Percentiles rank a stretch among this genome's conserved stretches.
These are phyloP conservation scores for Fistularia tabacaria DNA, from an alignment of 2,797 vertebrate genomes.

Conservation along the genomic window DNA sequence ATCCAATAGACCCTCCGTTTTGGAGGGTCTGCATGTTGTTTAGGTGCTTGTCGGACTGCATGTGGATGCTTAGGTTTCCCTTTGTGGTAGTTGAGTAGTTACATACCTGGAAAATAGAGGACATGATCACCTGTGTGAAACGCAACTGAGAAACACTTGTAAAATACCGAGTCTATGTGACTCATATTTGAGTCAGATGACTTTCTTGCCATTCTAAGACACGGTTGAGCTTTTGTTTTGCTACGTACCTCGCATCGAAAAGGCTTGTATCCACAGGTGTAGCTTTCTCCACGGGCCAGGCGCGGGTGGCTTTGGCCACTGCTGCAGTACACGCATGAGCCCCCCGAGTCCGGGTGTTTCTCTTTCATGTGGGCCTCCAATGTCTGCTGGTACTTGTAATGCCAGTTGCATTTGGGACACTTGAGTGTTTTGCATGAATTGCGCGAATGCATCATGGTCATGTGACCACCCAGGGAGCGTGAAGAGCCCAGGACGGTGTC, in stretches of 20 bases:
- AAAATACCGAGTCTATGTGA: too few relatives aligned
- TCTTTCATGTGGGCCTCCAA: constrained; percentile 99
- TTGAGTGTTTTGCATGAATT: constrained; percentile 99
- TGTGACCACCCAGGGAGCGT: constrained; percentile 95
- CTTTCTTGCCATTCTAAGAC: too few relatives aligned
- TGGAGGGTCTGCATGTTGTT: constrained; percentile 99
- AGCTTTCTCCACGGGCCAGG: constrained; percentile 96
- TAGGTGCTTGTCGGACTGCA: constrained; percentile 99
- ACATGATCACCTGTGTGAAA: not conserved
- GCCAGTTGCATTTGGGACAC: constrained; percentile 99
- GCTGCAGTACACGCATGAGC: constrained; percentile 92
- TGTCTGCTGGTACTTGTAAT: constrained; percentile 99
- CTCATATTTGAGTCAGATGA: too few relatives aligned
- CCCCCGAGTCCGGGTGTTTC: constrained; percentile 96
- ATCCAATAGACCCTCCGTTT: constrained; percentile 85
- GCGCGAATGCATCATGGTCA: constrained; percentile 99
- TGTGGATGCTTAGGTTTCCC: constrained; percentile 99
- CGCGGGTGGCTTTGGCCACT: constrained; percentile 96
- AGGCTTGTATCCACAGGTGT: constrained; percentile 98
- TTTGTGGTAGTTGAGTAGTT: constrained; percentile 99
- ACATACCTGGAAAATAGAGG: constrained; percentile 76
- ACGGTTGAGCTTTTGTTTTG: too few relatives aligned
- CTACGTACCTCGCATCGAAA: constrained; percentile 91
- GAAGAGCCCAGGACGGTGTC: constrained; percentile 97
- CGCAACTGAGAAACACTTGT: too few relatives aligned